A percentile compares a stretch with the other conserved stretches of the same genome.
These are phyloP conservation scores for Chloroceryle inda DNA, from an alignment of 2,797 vertebrate genomes.

Conservation along the genomic window DNA sequence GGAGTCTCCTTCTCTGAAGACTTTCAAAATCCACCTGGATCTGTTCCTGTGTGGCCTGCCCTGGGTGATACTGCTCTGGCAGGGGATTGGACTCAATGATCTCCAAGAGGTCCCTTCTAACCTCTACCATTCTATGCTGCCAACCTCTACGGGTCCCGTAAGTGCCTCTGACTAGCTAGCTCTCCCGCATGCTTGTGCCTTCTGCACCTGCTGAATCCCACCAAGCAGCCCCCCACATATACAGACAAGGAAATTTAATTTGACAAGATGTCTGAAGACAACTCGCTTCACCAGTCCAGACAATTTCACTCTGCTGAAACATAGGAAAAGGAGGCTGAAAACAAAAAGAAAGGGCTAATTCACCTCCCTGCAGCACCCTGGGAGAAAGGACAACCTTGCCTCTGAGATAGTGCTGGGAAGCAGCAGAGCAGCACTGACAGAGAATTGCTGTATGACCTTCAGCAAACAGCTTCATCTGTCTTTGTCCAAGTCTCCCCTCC, in stretches of 20 bases:
- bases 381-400: background rate
- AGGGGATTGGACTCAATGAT: no score
- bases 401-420: background rate
- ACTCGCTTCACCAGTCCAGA: background rate
- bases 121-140: background rate
- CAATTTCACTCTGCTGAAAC: background rate
- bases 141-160: background rate
- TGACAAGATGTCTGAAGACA: background rate
- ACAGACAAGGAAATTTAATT: background rate
- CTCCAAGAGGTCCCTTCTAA: no score
- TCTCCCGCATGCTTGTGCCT: background rate
- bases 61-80: no score
- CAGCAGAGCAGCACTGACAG: background rate
- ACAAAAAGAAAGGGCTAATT: no score
- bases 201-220: background rate
- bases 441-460: background rate
- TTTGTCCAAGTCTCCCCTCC: background rate
- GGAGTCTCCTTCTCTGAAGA: no score
- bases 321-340: background rate
- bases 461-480: background rate
- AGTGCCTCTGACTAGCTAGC: background rate
- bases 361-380: background rate
- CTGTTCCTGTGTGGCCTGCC: no score
- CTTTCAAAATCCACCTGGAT: no score
- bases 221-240: fast-evolving